Evolutionary conservation across 2,797 vertebrate species (phyloP).

Genomic region (Scarus forsteni): DNA sequence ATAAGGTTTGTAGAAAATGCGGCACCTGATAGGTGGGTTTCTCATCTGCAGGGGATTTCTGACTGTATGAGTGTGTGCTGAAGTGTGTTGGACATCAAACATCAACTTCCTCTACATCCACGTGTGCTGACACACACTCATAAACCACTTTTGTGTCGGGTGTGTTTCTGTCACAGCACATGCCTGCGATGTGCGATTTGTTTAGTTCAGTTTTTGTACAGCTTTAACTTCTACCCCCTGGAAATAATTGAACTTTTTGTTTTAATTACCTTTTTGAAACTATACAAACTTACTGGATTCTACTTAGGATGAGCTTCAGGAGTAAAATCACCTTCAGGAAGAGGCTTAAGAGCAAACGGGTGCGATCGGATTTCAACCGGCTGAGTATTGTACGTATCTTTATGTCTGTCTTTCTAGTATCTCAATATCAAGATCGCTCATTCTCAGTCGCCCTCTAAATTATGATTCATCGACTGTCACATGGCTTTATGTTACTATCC

Average conservation of each 20-base stretch:
- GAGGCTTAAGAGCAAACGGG: constrained; percentile 88
- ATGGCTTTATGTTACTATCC: neutral
- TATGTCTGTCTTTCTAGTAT: constrained; percentile 16
- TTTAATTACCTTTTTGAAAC: neutral
- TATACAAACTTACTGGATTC: neutral
- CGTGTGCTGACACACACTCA: constrained; percentile 60
- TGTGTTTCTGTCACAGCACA: constrained; percentile 72
- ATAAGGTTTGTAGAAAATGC: constrained; percentile 5
- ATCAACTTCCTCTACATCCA: constrained; percentile 82
- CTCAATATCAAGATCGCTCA: neutral
- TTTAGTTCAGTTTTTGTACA: constrained; percentile 43
- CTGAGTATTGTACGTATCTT: constrained; percentile 92
- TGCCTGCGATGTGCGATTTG: constrained; percentile 10
- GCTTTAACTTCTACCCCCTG: constrained; percentile 23
- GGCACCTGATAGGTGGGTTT: neutral
- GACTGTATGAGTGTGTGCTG: constrained; percentile 9
- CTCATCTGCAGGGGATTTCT: constrained; percentile 34
- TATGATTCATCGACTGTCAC: neutral
- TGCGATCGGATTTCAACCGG: constrained; percentile 85
- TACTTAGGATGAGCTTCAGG: constrained; percentile 91
- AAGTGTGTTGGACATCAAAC: constrained; percentile 60
- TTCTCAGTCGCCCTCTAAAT: neutral
- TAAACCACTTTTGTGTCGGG: constrained; percentile 47
- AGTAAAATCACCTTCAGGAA: constrained; percentile 90
- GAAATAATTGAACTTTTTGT: neutral